These are phyloP conservation scores for Cyanistes caeruleus DNA, from an alignment of 2,113 vertebrate genomes.

Conservation along the genomic window DNA sequence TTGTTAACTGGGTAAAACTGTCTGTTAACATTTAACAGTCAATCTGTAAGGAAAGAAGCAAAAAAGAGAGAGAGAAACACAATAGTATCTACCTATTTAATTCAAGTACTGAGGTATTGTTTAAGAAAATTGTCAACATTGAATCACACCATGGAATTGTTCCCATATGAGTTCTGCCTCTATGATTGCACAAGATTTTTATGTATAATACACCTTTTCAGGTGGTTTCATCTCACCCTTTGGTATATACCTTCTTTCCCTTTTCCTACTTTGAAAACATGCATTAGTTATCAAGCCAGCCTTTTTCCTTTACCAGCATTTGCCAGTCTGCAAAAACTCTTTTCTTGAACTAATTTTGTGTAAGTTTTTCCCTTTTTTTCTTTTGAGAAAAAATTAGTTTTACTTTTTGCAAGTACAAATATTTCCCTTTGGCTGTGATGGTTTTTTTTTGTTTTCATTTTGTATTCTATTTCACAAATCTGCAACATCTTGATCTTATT, in stretches of 20 bases:
- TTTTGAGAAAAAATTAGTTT: neutral
- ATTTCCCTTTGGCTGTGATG: neutral
- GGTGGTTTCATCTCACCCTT: neutral
- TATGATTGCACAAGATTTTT: neutral
- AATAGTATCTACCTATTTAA: neutral
- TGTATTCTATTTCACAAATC: neutral
- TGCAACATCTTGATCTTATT: neutral
- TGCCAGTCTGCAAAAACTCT: neutral
- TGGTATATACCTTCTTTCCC: neutral
- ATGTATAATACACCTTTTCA: neutral
- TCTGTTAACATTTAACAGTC: neutral
- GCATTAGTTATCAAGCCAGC: neutral
- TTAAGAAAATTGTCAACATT: neutral
- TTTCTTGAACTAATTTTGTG: neutral
- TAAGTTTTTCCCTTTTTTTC: neutral
- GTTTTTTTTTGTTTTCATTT: neutral
- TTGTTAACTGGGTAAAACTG: neutral
- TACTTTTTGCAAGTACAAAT: neutral
- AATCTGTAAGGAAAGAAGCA: neutral
- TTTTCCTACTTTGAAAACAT: neutral
- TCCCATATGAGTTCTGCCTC: neutral
- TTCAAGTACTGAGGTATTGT: neutral
- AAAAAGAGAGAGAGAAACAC: rapidly evolving
- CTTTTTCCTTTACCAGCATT: neutral
- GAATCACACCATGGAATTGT: neutral